phyloP scores from a whole-genome alignment of 2,797 vertebrate species.

The Astyanax mexicanus region DNA sequence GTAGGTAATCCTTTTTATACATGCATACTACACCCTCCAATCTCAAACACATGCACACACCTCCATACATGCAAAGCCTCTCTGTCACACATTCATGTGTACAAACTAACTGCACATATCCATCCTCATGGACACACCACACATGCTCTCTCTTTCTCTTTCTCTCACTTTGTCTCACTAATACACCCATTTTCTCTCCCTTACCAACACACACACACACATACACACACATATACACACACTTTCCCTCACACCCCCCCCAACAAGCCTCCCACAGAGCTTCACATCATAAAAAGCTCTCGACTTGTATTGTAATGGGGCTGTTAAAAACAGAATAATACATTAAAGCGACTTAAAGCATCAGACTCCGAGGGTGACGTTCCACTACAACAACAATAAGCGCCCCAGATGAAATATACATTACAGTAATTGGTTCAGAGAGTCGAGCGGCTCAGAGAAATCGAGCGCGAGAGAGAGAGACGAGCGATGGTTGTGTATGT shows the following conservation, averaged over 20 bases:
- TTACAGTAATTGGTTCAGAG: conserved; percentile 72
- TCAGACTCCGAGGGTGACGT: conserved; percentile 62
- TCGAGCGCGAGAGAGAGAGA: conserved; percentile 38
- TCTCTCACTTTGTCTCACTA: conserved; percentile 49
- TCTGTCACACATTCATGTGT: conserved; percentile 44
- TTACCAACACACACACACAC: conserved; percentile 20
- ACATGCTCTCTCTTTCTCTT: not conserved
- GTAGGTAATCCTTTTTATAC: too few relatives aligned
- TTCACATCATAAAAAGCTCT: conserved; percentile 64
- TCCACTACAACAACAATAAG: conserved; percentile 74
- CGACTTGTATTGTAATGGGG: conserved; percentile 65
- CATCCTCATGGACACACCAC: conserved; percentile 31
- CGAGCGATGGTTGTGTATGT: conserved; percentile 49
- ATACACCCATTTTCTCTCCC: conserved; percentile 40
- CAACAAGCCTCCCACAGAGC: conserved; percentile 59
- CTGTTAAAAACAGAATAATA: conserved; percentile 79
- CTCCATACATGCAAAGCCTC: too few relatives aligned
- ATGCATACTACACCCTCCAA: too few relatives aligned
- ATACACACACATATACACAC: conserved; percentile 40
- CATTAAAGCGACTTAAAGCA: conserved; percentile 74
- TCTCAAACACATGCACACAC: too few relatives aligned
- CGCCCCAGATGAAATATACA: conserved; percentile 76
- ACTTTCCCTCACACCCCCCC: too few relatives aligned
- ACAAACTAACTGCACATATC: too few relatives aligned
- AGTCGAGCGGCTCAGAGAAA: conserved; percentile 52